Evolutionary conservation across 2,888 invertebrate species (phyloP), one percentile per base, ranked within the genome.

Genomic region (Zaprionus lineosus): DNA sequence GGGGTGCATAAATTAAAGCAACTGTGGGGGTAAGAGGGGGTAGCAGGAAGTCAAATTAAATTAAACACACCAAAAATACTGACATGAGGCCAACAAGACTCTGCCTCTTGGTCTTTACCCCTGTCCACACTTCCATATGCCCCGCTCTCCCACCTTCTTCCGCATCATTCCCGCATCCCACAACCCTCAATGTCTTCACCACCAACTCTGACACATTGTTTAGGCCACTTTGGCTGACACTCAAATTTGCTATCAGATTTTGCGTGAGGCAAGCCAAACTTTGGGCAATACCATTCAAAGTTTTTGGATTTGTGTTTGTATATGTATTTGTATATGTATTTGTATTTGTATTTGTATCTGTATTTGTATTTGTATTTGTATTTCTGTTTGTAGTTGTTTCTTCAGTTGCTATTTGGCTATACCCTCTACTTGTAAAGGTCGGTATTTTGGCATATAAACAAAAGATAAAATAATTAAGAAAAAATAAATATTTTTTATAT

Each of bases 221-320:
- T 61, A 37, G 74, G 74, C 83, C 78, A 78, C 83, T 83, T 83
- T 70, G 76, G 52, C 69, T 68, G 78, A 78, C 78, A 78, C 78
- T 78, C 78, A 79, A 76, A 71, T 83, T 75, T 67, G 79, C 68
- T 78, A 78, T 78, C 79, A 72, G 78, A 83, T 78, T 76, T 67
- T 76, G 78, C 72, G 71, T 78, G 68, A 37, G 50, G 51, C 58
- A 33, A 40, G 41, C 21, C 60, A 65, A 60, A 65, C 55, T 37
- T 47, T 61, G 57, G 41, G 51, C 50, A 43, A 61, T 50, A 21
- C 41, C 34, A 12, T 28, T 50, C 36, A 36, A 24, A 46, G 46
- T 37, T 51, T 46, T 64, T 51, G 33, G n/a, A 19, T 19, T 19
- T 19, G 19, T 37, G 47, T 37, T 43, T 43, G 24, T 34, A 28